Conservation (phyloP, 1,140 invertebrate genomes). For the Rhizoglyphus robini region DNA sequence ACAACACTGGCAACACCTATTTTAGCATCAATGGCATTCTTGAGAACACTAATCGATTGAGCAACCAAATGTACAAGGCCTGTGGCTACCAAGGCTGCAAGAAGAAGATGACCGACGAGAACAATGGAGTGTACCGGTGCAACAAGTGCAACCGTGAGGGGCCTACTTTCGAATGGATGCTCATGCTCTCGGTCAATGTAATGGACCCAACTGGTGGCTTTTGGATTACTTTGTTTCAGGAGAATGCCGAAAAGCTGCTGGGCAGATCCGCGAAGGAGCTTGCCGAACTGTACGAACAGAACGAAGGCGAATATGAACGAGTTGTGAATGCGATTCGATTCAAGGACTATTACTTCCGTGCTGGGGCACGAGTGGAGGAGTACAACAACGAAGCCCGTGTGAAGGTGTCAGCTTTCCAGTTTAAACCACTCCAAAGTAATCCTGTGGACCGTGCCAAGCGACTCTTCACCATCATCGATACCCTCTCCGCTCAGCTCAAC, state of each 20-base stretch:
- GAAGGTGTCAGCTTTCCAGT: no score
- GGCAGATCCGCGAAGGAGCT: constrained; percentile 33
- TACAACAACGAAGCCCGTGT: constrained; percentile 76
- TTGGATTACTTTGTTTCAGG: constrained; percentile 80
- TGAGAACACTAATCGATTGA: constrained; percentile 42
- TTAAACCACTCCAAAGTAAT: no score
- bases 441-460: no score
- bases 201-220: constrained; percentile 63
- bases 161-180: constrained; percentile 68
- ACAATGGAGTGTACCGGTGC: constrained; percentile 71
- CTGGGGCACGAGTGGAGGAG: constrained; percentile 70
- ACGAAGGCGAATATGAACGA: constrained; percentile 38
- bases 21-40: constrained; percentile 59
- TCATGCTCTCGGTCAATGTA: constrained; percentile 57
- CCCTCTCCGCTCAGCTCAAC: no score
- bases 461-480: no score
- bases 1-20: constrained; percentile 45
- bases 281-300: constrained; percentile 28
- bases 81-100: constrained; percentile 71
- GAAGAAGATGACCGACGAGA: constrained; percentile 78
- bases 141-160: constrained; percentile 81
- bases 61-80: constrained; percentile 74
- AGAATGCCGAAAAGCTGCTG: constrained; percentile 64
- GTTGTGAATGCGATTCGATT: constrained; percentile 60
- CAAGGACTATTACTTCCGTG: constrained; percentile 59